Conservation (phyloP, 1,140 invertebrate species). For the Ylistrum balloti region DNA sequence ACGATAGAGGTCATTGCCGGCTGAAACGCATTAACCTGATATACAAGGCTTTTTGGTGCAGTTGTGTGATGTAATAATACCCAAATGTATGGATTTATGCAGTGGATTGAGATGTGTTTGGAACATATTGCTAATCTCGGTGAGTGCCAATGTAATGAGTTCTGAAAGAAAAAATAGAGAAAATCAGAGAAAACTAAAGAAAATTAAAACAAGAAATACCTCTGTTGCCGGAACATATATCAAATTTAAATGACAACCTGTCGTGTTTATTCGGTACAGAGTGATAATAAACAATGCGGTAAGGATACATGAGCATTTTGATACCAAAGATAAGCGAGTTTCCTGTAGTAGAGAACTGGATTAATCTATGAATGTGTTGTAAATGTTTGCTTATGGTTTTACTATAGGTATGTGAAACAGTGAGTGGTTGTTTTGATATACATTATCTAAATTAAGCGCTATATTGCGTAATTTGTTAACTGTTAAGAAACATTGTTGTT, state of each 20-base stretch:
- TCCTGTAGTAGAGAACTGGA: neutral
- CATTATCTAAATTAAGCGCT: neutral
- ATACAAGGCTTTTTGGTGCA: neutral
- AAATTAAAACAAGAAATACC: neutral
- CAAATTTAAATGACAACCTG: neutral
- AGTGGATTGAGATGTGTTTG: neutral
- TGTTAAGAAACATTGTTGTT: neutral
- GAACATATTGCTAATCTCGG: constrained; percentile 14
- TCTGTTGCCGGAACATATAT: neutral
- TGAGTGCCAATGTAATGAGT: neutral
- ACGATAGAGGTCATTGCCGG: neutral
- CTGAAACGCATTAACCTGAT: neutral
- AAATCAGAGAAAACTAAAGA: too few relatives aligned
- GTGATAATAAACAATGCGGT: neutral
- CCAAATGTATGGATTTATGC: neutral
- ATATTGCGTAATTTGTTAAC: constrained; percentile 8
- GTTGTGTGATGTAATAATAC: constrained; percentile 5
- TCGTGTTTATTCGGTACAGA: constrained; percentile 3
- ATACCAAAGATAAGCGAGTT: constrained; percentile 2
- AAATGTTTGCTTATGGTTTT: neutral
- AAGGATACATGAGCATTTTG: neutral
- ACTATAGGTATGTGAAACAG: constrained; percentile 14
- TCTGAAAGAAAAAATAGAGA: neutral
- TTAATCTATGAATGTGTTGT: neutral
- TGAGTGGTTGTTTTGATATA: neutral